Conservation (phyloP, 2,888 invertebrate genomes). For the Acanthoscelides obtectus region DNA sequence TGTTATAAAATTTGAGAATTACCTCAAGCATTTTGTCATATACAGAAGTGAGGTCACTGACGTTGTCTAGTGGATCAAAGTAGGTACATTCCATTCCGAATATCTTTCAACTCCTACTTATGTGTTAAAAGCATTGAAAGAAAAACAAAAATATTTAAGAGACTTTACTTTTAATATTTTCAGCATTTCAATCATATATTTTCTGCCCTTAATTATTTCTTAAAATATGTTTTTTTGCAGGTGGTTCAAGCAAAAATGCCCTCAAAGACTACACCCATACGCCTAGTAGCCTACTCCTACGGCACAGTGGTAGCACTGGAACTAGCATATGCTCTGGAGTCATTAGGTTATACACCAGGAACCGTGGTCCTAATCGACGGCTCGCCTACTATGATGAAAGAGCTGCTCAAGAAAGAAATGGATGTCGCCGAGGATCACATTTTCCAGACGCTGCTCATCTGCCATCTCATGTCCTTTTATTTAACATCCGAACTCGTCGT, state of each 20-base stretch:
- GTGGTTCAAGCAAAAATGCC: constrained; percentile 56
- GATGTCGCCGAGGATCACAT: constrained; percentile 47
- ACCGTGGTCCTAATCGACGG: constrained; percentile 76
- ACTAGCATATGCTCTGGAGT: constrained; percentile 67
- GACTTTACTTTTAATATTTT: too few relatives aligned
- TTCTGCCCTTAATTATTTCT: background rate
- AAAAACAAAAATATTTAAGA: too few relatives aligned
- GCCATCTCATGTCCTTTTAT: constrained; percentile 48
- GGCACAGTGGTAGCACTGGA: constrained; percentile 77
- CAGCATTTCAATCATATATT: too few relatives aligned
- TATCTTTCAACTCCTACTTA: too few relatives aligned
- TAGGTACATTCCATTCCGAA: too few relatives aligned
- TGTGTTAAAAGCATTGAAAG: too few relatives aligned
- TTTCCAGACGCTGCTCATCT: constrained; percentile 53
- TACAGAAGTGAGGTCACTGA: too few relatives aligned
- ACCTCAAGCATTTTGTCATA: too few relatives aligned
- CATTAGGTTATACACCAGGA: constrained; percentile 56
- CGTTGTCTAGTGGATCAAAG: too few relatives aligned
- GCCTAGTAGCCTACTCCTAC: constrained; percentile 83
- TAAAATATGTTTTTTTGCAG: constrained; percentile 24
- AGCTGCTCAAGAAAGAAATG: constrained; percentile 47
- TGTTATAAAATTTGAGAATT: too few relatives aligned
- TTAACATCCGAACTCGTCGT: constrained; percentile 47
- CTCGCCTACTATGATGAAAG: constrained; percentile 61
- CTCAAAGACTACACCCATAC: constrained; percentile 57